Percentiles rank a stretch among this genome's conserved stretches.
Conservation (phyloP, 2,113 vertebrate species). For the Cyanocitta stelleri region DNA sequence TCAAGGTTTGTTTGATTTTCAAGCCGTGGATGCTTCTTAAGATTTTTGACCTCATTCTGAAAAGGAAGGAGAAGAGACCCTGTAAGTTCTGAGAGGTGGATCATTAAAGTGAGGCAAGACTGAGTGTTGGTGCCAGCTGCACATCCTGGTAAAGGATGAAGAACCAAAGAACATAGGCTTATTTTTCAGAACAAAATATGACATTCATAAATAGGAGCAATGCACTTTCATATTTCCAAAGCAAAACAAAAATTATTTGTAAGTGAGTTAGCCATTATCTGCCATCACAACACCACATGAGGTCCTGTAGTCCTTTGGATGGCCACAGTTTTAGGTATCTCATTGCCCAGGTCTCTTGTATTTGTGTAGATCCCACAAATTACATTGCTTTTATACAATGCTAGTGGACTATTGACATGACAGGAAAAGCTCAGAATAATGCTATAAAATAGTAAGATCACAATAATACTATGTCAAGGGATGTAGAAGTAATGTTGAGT, state of each 20-base stretch:
- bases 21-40: not conserved
- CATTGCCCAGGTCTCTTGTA: not conserved
- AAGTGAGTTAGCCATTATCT: not conserved
- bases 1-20: not conserved
- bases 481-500: not conserved
- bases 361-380: not conserved
- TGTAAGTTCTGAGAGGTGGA: not conserved
- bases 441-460: not conserved
- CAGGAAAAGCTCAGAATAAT: not conserved
- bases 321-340: not conserved
- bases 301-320: not conserved
- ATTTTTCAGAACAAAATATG: not conserved
- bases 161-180: not conserved
- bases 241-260: not conserved
- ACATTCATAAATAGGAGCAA: not conserved
- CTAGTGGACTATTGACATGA: not conserved
- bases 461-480: not conserved
- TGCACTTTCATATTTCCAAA: not conserved
- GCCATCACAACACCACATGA: not conserved
- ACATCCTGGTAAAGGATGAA: not conserved
- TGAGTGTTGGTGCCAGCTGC: not conserved
- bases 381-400: not conserved
- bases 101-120: not conserved
- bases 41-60: not conserved
- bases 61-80: not conserved